Evolutionary conservation across 2,113 vertebrate species (phyloP).

Genomic region (Xiphorhynchus elegans): DNA sequence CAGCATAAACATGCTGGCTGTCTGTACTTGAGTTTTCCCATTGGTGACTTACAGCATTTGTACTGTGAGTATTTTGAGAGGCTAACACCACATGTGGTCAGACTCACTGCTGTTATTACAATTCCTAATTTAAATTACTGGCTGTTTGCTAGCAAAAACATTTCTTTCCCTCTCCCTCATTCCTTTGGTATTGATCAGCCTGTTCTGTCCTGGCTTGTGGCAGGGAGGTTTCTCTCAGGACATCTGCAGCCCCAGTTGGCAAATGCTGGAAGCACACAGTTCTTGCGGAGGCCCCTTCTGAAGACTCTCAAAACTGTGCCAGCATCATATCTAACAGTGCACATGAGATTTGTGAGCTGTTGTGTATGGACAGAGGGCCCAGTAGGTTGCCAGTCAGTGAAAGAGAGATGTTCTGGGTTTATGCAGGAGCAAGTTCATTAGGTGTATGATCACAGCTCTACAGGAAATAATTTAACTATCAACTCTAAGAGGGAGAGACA

Average conservation of each 20-base stretch:
- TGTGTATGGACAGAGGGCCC: neutral
- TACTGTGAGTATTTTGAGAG: neutral
- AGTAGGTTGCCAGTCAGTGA: neutral
- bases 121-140: neutral
- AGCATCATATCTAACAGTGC: neutral
- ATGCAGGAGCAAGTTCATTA: neutral
- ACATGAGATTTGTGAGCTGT: neutral
- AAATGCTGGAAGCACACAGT: neutral
- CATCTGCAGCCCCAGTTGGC: neutral
- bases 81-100: neutral
- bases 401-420: neutral
- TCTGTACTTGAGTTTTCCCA: neutral
- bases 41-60: neutral
- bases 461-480: neutral
- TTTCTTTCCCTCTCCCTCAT: neutral
- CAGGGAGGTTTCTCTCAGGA: neutral
- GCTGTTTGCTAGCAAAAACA: neutral
- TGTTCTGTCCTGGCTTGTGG: neutral
- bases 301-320: neutral
- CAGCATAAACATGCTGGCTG: neutral
- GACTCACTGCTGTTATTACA: neutral
- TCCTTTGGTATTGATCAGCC: constrained; percentile 12
- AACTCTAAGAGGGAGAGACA: neutral
- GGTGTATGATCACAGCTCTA: neutral
- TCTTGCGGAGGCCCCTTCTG: neutral